Evolutionary conservation across 1,140 invertebrate genomes (phyloP), one percentile per base, ranked within the genome.

Genomic region (Anastatus disparis): DNA sequence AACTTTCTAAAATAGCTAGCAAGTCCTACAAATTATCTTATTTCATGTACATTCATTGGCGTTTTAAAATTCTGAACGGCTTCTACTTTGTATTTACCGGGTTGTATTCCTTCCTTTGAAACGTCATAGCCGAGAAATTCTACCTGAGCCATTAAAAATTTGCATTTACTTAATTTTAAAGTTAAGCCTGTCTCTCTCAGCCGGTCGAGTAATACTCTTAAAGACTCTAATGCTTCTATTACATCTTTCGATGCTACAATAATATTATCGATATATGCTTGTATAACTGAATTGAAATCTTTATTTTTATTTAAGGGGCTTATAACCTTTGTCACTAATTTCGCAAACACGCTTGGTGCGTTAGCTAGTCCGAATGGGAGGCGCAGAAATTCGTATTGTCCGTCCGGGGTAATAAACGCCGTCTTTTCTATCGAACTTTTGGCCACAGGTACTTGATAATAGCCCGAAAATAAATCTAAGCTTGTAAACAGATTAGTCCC

Each of bases 1-100:
- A 83, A 84, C 52, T 71, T 72, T 1, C 81, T 48, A 48, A 85
- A 85, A 68, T 80, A 84, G 31, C 81, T 75, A 0, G 78, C 80
- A 0, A 84, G 42, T 0, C 81, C 80, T 6, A 81, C 56, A 29
- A 84, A 78, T 22, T 79, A 76, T 35, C 78, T 62, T 0, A 82
- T 62, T 40, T 81, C 72, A 22, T 77, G 78, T 0, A 72, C 27
- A 17, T 71, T 73, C 3, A 2, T 65, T 2, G 71, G 74, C 2
- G 24, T 56, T 0, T 26, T 13, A 12, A 70, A 64, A 17, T 73
- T 42, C 15, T 20, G 2, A 15, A 82, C 24, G 44, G 75, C 75
- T 27, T 76, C 44, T 0, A 79, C 24, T 46, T 82, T 82, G n/a
- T 31, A 22, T 3, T 31, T 35, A 0, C 69, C 77, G 10, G 76